These are phyloP conservation scores for Drosophila pegasa DNA, from an alignment of 2,888 invertebrate genomes.

Conservation along the genomic window DNA sequence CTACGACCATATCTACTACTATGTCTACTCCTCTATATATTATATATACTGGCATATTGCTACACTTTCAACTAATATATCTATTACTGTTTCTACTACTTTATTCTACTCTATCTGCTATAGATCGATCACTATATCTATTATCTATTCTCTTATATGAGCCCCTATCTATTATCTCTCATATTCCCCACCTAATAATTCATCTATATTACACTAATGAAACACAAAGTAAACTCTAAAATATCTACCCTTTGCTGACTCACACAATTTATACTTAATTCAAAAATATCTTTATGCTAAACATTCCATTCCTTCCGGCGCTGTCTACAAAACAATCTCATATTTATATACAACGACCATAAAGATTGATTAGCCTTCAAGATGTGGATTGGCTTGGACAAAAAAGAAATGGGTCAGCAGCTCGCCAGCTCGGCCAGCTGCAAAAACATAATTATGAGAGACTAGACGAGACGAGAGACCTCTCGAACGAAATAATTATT, in stretches of 20 bases:
- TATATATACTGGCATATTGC: background rate
- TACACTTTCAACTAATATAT: background rate
- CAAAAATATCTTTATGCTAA: background rate
- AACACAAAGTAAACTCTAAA: no score
- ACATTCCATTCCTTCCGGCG: background rate
- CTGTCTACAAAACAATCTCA: background rate
- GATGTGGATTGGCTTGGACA: background rate
- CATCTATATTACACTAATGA: no score
- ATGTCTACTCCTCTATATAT: background rate
- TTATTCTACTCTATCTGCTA: no score
- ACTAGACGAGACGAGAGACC: background rate
- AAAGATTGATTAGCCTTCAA: constrained; percentile 6
- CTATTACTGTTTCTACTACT: background rate
- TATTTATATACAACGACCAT: background rate
- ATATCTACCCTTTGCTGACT: no score
- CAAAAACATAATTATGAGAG: constrained; percentile 1
- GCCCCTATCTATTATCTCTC: no score
- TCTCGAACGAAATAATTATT: constrained; percentile 15
- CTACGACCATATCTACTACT: background rate
- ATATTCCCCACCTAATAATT: no score
- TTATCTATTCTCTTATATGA: no score
- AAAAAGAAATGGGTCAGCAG: constrained; percentile 9
- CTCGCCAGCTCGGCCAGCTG: background rate
- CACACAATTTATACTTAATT: no score
- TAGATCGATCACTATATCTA: no score